phyloP scores from a whole-genome alignment of 1,140 invertebrate genomes.

The Lasioglossum albipes region DNA sequence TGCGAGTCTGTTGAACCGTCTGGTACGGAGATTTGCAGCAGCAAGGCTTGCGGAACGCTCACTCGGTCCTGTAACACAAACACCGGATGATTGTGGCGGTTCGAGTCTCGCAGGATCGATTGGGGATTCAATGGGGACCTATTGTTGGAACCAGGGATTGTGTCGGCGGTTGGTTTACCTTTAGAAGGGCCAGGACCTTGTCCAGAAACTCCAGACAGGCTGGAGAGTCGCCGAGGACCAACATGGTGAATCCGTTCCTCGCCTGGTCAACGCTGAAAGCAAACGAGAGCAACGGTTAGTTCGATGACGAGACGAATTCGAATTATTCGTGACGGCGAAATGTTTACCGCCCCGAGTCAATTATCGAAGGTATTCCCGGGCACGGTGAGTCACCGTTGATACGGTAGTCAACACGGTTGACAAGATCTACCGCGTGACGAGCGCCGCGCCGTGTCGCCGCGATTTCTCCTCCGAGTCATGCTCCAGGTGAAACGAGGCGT shows the following conservation, averaged over 20 bases:
- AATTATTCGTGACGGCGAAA: neutral
- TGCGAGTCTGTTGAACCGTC: conserved; percentile 59
- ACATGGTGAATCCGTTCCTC: conserved; percentile 71
- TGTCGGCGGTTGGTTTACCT: conserved; percentile 55
- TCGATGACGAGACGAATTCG: neutral
- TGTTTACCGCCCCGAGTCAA: neutral
- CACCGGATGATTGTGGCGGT: neutral
- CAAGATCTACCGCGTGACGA: conserved; percentile 49
- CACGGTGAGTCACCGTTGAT: conserved; percentile 43
- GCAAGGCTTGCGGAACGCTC: conserved; percentile 61
- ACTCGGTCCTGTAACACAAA: conserved; percentile 58
- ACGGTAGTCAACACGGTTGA: conserved; percentile 28
- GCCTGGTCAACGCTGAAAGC: conserved; percentile 66
- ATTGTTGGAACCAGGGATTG: neutral
- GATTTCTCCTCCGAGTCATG: conserved; percentile 51
- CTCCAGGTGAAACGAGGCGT: conserved; percentile 46
- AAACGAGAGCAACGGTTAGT: neutral
- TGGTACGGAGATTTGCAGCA: conserved; percentile 54
- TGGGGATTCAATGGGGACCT: neutral
- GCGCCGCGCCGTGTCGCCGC: conserved; percentile 23
- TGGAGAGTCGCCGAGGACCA: conserved; percentile 61
- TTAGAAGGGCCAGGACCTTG: conserved; percentile 66
- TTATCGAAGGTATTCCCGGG: conserved; percentile 34
- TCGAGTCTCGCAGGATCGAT: neutral
- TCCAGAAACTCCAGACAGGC: conserved; percentile 71